phyloP scores from a whole-genome alignment of 2,888 invertebrate genomes.

The Elegia similella region DNA sequence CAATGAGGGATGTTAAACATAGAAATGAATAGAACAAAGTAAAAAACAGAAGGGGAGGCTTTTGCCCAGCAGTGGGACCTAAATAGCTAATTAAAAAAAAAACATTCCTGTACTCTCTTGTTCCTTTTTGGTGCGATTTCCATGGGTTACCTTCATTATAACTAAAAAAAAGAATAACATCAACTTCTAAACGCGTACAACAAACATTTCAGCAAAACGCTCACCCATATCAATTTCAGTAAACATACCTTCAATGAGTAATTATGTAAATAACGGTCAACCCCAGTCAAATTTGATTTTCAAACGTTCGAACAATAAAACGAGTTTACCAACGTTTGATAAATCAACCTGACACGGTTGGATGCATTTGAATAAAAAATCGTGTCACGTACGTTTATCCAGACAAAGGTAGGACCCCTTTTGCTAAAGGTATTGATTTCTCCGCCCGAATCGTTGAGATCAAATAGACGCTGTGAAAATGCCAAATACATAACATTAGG shows the following conservation, averaged over 20 bases:
- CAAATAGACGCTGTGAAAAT: conserved; percentile 16
- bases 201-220: conserved; percentile 3
- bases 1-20: too few relatives aligned
- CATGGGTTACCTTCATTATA: background rate
- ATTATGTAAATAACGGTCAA: conserved; percentile 12
- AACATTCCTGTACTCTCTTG: too few relatives aligned
- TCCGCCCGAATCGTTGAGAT: conserved; percentile 14
- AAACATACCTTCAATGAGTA: background rate
- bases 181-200: background rate
- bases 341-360: conserved; percentile 7
- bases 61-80: too few relatives aligned
- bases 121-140: too few relatives aligned
- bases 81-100: too few relatives aligned
- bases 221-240: conserved; percentile 9
- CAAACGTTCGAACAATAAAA: conserved; percentile 4
- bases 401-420: conserved; percentile 10
- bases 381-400: conserved; percentile 10
- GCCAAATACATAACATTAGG: conserved; percentile 16
- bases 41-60: too few relatives aligned
- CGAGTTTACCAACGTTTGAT: conserved; percentile 5
- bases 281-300: conserved; percentile 6
- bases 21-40: too few relatives aligned
- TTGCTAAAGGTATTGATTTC: conserved; percentile 13
- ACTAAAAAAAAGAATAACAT: background rate
- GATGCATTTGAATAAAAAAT: conserved; percentile 11